Evolutionary conservation across 2,113 vertebrate genomes (phyloP), one percentile per base, ranked within the genome.

Genomic region (Chaenocephalus aceratus): DNA sequence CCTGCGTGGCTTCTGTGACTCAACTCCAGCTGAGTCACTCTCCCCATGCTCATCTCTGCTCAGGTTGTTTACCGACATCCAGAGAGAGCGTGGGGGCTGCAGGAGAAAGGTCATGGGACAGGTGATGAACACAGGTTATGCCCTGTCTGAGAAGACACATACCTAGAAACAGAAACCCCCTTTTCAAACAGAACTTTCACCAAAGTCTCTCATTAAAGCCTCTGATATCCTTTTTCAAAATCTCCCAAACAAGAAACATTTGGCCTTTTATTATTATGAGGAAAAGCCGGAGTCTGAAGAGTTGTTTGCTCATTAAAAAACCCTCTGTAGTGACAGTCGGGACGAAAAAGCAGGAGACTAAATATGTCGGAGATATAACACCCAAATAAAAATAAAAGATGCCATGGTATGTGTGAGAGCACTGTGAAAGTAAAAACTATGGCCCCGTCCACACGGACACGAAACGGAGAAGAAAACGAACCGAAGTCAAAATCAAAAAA

Each of bases 251-350:
- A 58, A 49, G 34, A 74, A 76, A 62, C 62, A 67, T 44, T 60
- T 58, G 79, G 54, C 73, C 70, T 90, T 86, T 72, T 30, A 30
- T 86, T 70, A 51, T 78, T 60, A 4, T 34, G 16, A 62, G 10
- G 26, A 61, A 45, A 46, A 16, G 21, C 16, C 36, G 36, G 5
- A 60, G 59, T 45, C 71, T 15, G 36, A 53, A 2, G 53, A 72
- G 66, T 36, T 15, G 36, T 34, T 16, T 65, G 59, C 77, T 87
- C 82, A 84, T 89, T 86, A 83, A 79, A 81, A 41, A 41, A 41
- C 0, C 1, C 1, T 36, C 53, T 54, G 48, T 69, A 21, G 26
- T 14, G 69, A 77, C 49, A 14, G 21, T 2, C 15, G 1, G 45
- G 60, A 51, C 57, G 36, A 56, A 30, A 12, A 1, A 15, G 60